Evolutionary conservation across 1,140 invertebrate species (phyloP).

Genomic region (Bicyclus anynana): DNA sequence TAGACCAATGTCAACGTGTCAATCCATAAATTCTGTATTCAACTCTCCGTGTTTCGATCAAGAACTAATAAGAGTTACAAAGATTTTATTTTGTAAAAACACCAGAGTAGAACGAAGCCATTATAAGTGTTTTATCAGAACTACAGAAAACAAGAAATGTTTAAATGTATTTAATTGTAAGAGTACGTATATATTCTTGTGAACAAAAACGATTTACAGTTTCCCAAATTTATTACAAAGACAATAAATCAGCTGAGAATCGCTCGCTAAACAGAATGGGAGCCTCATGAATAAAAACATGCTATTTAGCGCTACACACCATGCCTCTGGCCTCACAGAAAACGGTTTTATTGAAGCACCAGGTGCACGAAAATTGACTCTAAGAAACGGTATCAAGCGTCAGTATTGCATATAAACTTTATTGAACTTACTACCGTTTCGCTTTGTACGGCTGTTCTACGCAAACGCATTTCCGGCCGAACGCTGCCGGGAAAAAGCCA

Average conservation of each 20-base stretch:
- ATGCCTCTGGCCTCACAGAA: slow-evolving; percentile 44
- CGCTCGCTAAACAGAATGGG: slow-evolving; percentile 69
- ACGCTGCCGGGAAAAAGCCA: slow-evolving; percentile 75
- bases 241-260: slow-evolving; percentile 70
- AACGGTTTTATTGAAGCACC: slow-evolving; percentile 36
- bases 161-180: neutral
- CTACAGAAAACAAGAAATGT: neutral
- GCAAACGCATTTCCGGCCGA: slow-evolving; percentile 76
- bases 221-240: slow-evolving; percentile 66
- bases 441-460: slow-evolving; percentile 59
- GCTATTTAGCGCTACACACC: slow-evolving; percentile 72
- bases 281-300: slow-evolving; percentile 75
- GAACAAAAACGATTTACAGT: slow-evolving; percentile 36
- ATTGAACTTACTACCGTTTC: slow-evolving; percentile 50
- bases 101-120: too few species aligned
- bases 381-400: slow-evolving; percentile 44
- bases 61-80: too few species aligned
- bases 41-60: too few species aligned
- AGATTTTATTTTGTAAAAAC: too few species aligned
- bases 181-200: slow-evolving; percentile 14
- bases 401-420: slow-evolving; percentile 53
- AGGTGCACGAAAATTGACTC: slow-evolving; percentile 37
- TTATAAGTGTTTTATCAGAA: too few species aligned
- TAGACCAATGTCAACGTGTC: neutral
- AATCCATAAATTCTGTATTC: neutral